These are phyloP conservation scores for Atherix ibis DNA, from an alignment of 2,888 invertebrate species.

Conservation along the genomic window DNA sequence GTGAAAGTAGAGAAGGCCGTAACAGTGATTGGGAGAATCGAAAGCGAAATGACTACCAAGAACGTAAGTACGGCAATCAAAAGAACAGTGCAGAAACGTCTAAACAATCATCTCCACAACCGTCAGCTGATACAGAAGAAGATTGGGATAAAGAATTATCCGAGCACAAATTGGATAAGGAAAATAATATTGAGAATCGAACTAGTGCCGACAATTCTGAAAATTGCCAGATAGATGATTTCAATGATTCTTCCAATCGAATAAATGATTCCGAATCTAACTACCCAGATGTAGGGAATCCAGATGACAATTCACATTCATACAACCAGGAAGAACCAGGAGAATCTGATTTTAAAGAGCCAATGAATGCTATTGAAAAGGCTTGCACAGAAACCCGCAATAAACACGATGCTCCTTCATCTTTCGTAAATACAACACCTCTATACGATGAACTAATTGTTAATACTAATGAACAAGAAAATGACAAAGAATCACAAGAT, in stretches of 20 bases:
- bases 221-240: neutral
- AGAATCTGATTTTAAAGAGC: neutral
- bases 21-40: constrained; percentile 11
- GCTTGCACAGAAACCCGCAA: neutral
- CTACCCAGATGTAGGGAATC: neutral
- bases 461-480: neutral
- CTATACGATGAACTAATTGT: constrained; percentile 24
- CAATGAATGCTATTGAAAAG: constrained; percentile 3
- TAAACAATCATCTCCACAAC: neutral
- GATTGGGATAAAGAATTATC: constrained; percentile 30
- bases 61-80: constrained; percentile 12
- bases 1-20: constrained; percentile 5
- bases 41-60: constrained; percentile 13
- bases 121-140: constrained; percentile 23
- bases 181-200: constrained; percentile 3
- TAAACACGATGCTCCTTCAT: too few relatives aligned
- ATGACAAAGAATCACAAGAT: too few relatives aligned
- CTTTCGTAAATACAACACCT: constrained; percentile 22
- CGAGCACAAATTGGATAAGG: constrained; percentile 16
- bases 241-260: neutral
- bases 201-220: constrained; percentile 9
- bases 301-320: neutral
- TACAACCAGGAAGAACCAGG: neutral
- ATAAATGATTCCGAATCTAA: neutral
- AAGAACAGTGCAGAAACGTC: constrained; percentile 1